Percentiles rank a stretch among this genome's conserved stretches.
phyloP scores from a whole-genome alignment of 2,888 invertebrate genomes.

The Crematogaster levior region DNA sequence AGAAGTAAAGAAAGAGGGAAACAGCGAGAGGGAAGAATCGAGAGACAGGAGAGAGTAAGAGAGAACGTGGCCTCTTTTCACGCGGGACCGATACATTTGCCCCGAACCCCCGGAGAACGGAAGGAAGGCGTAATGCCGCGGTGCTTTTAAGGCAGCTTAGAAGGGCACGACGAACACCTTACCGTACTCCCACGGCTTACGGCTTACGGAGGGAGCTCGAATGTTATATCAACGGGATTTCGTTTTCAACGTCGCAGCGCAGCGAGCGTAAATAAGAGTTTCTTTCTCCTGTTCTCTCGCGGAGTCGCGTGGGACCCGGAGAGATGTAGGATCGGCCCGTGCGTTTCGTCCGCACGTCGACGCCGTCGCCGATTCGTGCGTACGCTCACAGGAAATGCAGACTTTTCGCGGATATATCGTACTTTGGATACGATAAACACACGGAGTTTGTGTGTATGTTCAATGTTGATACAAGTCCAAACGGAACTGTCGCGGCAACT shows the following conservation, averaged over 20 bases:
- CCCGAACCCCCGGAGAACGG: conserved; percentile 29
- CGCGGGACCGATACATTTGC: conserved; percentile 53
- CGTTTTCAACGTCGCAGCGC: conserved; percentile 44
- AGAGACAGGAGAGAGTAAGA: conserved; percentile 12
- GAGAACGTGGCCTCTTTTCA: conserved; percentile 38
- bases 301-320: conserved; percentile 5
- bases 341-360: not conserved
- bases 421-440: conserved; percentile 34
- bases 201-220: conserved; percentile 44
- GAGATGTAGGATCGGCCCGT: not conserved
- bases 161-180: conserved; percentile 52
- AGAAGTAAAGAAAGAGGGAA: not conserved
- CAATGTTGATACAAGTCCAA: conserved; percentile 42
- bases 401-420: conserved; percentile 30
- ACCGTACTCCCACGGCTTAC: conserved; percentile 54
- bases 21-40: not conserved
- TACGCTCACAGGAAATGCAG: conserved; percentile 13
- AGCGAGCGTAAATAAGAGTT: conserved; percentile 53
- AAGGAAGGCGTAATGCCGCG: conserved; percentile 50
- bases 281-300: not conserved
- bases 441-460: conserved; percentile 12
- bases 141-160: conserved; percentile 56
- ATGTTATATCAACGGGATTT: conserved; percentile 56
- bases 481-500: conserved; percentile 25
- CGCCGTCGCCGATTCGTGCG: not conserved